Conservation (phyloP, 2,888 invertebrate species). For the Campoplex nolae region DNA sequence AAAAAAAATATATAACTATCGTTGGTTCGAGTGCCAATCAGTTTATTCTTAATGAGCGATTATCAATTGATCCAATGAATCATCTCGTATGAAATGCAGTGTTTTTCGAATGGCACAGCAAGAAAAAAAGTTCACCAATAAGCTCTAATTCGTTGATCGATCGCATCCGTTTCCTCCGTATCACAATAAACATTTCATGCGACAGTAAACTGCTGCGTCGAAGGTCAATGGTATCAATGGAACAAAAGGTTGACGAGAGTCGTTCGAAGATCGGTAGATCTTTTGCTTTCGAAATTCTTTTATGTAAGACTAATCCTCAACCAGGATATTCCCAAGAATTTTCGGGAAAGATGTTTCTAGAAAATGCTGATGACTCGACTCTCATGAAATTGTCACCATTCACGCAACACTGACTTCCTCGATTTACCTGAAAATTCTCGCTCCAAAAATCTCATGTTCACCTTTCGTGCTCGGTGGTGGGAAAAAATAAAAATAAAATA, state of each 20-base stretch:
- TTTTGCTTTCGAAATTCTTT: not conserved
- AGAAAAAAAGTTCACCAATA: not conserved
- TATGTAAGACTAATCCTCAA: conserved; percentile 3
- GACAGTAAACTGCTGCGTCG: not conserved
- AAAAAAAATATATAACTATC: not conserved
- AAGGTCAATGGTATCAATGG: not conserved
- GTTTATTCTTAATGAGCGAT: conserved; percentile 59
- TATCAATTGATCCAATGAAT: conserved; percentile 56
- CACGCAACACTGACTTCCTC: conserved; percentile 15
- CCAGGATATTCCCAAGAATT: conserved; percentile 14
- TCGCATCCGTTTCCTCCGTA: not conserved
- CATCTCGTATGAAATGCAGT: not conserved
- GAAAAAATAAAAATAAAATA: not conserved
- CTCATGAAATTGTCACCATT: conserved; percentile 4
- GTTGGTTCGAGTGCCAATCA: conserved; percentile 1
- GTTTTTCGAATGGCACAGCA: not conserved
- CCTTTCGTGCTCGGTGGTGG: conserved; percentile 7
- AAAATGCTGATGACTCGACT: conserved; percentile 19
- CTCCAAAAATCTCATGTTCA: not conserved
- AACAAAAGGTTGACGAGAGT: not conserved
- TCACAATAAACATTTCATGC: not conserved
- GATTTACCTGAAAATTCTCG: conserved; percentile 34
- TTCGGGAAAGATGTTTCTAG: not conserved
- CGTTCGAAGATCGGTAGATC: not conserved
- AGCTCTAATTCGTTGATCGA: not conserved